Percentiles rank a stretch among this genome's conserved stretches.
These are phyloP conservation scores for Hirudinaria manillensis DNA, from an alignment of 2,888 invertebrate genomes.

Conservation along the genomic window DNA sequence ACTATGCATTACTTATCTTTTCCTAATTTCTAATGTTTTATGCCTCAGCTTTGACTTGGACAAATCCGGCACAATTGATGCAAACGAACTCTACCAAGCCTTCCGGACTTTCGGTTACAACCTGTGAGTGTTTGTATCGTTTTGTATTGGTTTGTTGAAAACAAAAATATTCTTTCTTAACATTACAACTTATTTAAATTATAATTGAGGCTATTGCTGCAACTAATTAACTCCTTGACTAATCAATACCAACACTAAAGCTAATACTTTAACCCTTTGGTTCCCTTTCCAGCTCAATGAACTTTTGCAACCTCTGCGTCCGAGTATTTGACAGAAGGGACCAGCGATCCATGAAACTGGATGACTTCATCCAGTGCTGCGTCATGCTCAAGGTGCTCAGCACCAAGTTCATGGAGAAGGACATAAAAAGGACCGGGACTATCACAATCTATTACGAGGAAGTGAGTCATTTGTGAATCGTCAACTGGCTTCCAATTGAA, in stretches of 20 bases:
- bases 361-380: slow-evolving; percentile 55
- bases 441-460: slow-evolving; percentile 52
- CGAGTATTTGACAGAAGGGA: slow-evolving; percentile 49
- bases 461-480: slow-evolving; percentile 41
- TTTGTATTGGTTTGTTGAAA: not conserved
- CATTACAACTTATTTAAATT: no score
- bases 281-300: slow-evolving; percentile 45
- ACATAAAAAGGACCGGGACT: slow-evolving; percentile 46
- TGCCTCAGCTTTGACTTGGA: slow-evolving; percentile 52
- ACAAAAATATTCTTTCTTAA: no score
- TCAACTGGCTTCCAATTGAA: no score
- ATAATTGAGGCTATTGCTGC: no score
- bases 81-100: slow-evolving; percentile 49
- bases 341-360: slow-evolving; percentile 50
- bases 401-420: slow-evolving; percentile 51
- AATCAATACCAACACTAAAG: no score
- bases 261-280: no score
- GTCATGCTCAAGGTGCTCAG: slow-evolving; percentile 54
- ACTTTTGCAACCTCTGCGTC: slow-evolving; percentile 48
- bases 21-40: not conserved
- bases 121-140: slow-evolving; percentile 45
- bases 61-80: slow-evolving; percentile 53
- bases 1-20: no score
- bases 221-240: no score
- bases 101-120: slow-evolving; percentile 53